A percentile compares a stretch with the other conserved stretches of the same genome.
Conservation (phyloP, 2,888 invertebrate genomes). For the Prosapia bicincta region DNA sequence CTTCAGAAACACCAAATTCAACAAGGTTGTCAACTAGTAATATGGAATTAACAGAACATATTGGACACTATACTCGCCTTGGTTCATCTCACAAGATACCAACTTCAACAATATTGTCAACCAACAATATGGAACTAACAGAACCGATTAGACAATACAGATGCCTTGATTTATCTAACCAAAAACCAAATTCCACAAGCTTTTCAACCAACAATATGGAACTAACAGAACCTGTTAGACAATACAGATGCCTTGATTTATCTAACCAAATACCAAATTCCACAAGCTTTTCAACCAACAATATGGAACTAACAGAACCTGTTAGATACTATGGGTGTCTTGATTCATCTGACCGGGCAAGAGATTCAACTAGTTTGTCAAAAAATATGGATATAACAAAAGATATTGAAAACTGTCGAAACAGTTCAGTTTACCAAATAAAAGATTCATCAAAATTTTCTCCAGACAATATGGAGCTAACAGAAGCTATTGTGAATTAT, state of each 20-base stretch:
- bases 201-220: neutral
- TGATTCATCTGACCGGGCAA: neutral
- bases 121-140: neutral
- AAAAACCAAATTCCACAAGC: neutral
- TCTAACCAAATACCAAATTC: neutral
- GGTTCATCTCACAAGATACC: neutral
- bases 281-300: neutral
- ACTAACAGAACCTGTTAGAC: neutral
- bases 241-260: neutral
- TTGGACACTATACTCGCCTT: neutral
- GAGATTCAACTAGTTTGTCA: neutral
- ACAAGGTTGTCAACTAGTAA: neutral
- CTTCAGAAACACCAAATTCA: neutral
- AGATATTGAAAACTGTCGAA: neutral
- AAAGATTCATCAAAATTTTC: neutral
- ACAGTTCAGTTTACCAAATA: neutral
- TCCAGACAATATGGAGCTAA: neutral
- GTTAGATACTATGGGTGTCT: too few relatives aligned
- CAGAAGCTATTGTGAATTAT: neutral
- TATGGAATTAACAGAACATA: neutral
- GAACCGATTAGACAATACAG: neutral
- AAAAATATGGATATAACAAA: neutral
- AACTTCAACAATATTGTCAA: neutral
- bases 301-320: neutral
- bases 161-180: too few relatives aligned